Evolutionary conservation across 2,113 vertebrate species (phyloP), one percentile per base, ranked within the genome.

Genomic region (Pogona vitticeps): DNA sequence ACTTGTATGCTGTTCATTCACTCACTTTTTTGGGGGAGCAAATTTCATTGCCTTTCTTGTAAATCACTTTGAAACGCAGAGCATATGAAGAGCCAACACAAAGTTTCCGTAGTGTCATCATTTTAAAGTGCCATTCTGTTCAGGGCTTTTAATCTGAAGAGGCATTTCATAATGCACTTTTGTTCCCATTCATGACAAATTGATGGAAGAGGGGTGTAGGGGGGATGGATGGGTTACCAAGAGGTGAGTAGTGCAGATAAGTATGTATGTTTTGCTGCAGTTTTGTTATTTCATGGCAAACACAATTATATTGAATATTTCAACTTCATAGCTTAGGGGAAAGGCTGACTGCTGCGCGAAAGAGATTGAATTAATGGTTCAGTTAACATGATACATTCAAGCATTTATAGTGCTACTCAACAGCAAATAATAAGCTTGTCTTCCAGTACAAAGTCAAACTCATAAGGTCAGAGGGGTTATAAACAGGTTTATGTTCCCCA

Each of bases 251-350:
- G 52, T 58, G 36, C 65, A n/a, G 65, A 86, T 71, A 58, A 38
- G n/a, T 86, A 36, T 91, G 33, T 20, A n/a, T 78, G 61, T 84
- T 85, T 92, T 78, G 81, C 71, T 33, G 46, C 5, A 1, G 42
- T 84, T 58, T 52, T 68, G 36, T 21, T 79, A 18, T 86, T 61
- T 86, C 75, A 9, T 79, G 76, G 31, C 0, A 76, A 90, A 77
- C 4, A n/a, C 1, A 0, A 0, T n/a, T 86, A 83, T 56, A 71
- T 21, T 67, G 21, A 1, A 1, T 63, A 23, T 80, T 91, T 88
- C 75, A 89, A n/a, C 58, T 65, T 77, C 83, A 73, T 2, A 82
- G 70, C n/a, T 61, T 91, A 61, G 52, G 75, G 38, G 83, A 88
- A 0, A 75, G 63, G 83, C 83, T 82, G 42, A 70, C 68, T 23